phyloP scores from a whole-genome alignment of 1,140 invertebrate species.

The Caligus rogercresseyi region DNA sequence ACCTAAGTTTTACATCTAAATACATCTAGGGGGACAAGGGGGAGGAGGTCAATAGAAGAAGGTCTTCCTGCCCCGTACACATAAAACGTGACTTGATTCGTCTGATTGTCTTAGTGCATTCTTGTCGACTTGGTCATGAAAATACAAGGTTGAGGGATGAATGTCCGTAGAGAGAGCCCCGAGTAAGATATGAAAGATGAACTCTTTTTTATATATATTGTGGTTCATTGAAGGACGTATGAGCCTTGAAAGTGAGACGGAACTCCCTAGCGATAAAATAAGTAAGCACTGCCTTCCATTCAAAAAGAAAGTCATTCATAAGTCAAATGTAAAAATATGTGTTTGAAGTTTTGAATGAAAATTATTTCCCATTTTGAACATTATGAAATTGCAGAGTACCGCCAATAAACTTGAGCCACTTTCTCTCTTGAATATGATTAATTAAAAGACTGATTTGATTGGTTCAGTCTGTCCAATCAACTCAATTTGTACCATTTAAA shows the following conservation, averaged over 20 bases:
- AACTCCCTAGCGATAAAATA: not conserved
- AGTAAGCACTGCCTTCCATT: too few relatives aligned
- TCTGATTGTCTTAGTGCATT: not conserved
- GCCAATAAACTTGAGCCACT: too few relatives aligned
- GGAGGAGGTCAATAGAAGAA: not conserved
- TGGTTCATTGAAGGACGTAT: not conserved
- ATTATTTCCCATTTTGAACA: too few relatives aligned
- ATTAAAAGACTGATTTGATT: too few relatives aligned
- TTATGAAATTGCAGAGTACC: too few relatives aligned
- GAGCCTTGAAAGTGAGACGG: not conserved
- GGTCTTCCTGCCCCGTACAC: not conserved
- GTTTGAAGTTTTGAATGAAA: too few relatives aligned
- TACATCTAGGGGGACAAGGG: not conserved
- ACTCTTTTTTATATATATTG: not conserved
- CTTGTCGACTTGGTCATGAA: not conserved
- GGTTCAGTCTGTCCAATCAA: too few relatives aligned
- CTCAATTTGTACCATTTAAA: too few relatives aligned
- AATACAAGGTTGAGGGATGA: not conserved
- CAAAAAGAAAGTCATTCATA: too few relatives aligned
- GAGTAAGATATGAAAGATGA: not conserved
- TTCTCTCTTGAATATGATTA: too few relatives aligned
- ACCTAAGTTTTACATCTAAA: not conserved
- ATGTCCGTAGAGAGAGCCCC: not conserved
- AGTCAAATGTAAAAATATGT: too few relatives aligned
- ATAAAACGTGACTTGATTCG: not conserved